These are phyloP conservation scores for Meandrina meandrites DNA, from an alignment of 92 coral and sea anemone genomes.

Conservation along the genomic window DNA sequence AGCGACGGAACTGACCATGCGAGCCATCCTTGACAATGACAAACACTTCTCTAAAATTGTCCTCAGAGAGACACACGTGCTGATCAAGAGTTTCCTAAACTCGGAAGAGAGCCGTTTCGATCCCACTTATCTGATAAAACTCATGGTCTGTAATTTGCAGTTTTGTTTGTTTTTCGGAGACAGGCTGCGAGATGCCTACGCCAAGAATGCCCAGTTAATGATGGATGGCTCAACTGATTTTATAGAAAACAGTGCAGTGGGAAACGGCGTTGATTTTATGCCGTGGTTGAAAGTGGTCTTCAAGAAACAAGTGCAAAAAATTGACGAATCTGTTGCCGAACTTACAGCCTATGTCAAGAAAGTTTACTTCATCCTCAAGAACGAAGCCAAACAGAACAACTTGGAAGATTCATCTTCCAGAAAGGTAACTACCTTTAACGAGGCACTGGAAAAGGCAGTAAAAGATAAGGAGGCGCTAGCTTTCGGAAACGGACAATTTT, in stretches of 20 bases:
- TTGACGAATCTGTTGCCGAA: constrained; percentile 76
- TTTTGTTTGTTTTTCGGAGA: constrained; percentile 83
- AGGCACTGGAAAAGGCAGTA: constrained; percentile 62
- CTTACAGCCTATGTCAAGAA: constrained; percentile 73
- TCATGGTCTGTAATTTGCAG: constrained; percentile 72
- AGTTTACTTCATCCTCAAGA: constrained; percentile 54
- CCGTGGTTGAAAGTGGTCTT: constrained; percentile 91
- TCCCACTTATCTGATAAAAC: constrained; percentile 65
- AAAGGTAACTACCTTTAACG: constrained; percentile 48
- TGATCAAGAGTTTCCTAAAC: constrained; percentile 71
- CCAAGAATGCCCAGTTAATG: constrained; percentile 73
- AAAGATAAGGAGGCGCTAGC: constrained; percentile 53
- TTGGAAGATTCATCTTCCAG: neutral
- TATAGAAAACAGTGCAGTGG: constrained; percentile 84
- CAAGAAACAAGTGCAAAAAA: constrained; percentile 67
- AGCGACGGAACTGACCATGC: constrained; percentile 88
- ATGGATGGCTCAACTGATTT: constrained; percentile 86
- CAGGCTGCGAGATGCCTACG: constrained; percentile 65
- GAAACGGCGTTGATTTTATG: constrained; percentile 91
- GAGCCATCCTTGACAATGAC: constrained; percentile 68
- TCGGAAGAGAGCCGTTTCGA: constrained; percentile 72
- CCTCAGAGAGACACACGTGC: constrained; percentile 64
- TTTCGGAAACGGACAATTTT: constrained; percentile 37
- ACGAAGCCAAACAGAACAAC: constrained; percentile 25
- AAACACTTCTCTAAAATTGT: constrained; percentile 67